Evolutionary conservation across 2,888 invertebrate genomes (phyloP).

Genomic region (Clunio marinus): DNA sequence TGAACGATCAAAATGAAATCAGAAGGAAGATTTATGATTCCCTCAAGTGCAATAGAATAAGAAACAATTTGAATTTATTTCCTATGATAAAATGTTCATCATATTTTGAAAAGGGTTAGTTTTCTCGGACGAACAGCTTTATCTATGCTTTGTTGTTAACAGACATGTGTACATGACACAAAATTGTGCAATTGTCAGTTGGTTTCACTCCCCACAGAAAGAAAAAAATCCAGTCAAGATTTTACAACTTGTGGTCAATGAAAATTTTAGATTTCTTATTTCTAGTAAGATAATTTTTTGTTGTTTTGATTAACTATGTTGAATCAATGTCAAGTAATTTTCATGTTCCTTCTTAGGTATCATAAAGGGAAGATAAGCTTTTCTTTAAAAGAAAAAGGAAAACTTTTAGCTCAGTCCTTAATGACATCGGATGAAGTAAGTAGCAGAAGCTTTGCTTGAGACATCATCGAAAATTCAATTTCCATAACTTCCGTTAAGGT

Average conservation of each 20-base stretch:
- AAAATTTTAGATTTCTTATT: not conserved
- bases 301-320: not conserved
- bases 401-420: not conserved
- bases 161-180: not conserved
- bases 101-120: too few species aligned
- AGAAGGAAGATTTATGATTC: too few species aligned
- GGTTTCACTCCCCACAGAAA: slow-evolving; percentile 4
- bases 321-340: slow-evolving; percentile 7
- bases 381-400: too few species aligned
- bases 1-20: too few species aligned
- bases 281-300: not conserved
- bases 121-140: too few species aligned
- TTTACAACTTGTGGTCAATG: slow-evolving; percentile 8
- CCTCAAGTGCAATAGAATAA: slow-evolving; percentile 6
- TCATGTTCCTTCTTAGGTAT: not conserved
- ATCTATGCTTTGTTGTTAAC: too few species aligned
- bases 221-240: slow-evolving; percentile 11
- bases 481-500: slow-evolving; percentile 25
- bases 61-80: slow-evolving; percentile 8
- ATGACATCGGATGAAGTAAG: slow-evolving; percentile 6
- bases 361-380: not conserved
- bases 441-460: too few species aligned
- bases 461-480: slow-evolving; percentile 6
- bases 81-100: too few species aligned
- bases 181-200: not conserved